Evolutionary conservation across 2,113 vertebrate species (phyloP).

Genomic region (Tiliqua scincoides): DNA sequence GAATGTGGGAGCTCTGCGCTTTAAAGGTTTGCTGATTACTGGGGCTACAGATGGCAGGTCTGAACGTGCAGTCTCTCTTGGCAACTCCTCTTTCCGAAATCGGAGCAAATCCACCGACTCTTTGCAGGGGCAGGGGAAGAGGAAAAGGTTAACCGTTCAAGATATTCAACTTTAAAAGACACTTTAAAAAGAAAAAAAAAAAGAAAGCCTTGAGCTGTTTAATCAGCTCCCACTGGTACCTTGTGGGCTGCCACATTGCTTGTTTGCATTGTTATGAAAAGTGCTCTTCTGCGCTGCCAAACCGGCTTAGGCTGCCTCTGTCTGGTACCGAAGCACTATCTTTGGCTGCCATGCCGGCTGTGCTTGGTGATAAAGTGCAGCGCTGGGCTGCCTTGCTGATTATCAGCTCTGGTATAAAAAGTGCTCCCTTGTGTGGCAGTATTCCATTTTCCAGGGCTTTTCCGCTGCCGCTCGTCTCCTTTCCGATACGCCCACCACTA

Average conservation of each 20-base stretch:
- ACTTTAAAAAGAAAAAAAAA: background rate
- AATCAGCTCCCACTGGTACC: slow-evolving; percentile 55
- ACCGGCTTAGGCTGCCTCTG: slow-evolving; percentile 50
- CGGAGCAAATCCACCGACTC: slow-evolving; percentile 34
- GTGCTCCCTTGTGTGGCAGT: slow-evolving; percentile 34
- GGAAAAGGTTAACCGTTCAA: slow-evolving; percentile 46
- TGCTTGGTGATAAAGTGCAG: slow-evolving; percentile 69
- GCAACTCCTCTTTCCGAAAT: slow-evolving; percentile 49
- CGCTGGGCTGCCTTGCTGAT: slow-evolving; percentile 56
- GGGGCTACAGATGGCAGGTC: background rate
- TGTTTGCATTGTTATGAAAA: slow-evolving; percentile 59
- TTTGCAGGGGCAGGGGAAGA: slow-evolving; percentile 42
- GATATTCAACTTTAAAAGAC: slow-evolving; percentile 46
- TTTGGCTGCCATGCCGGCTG: slow-evolving; percentile 68
- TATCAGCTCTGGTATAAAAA: slow-evolving; percentile 54
- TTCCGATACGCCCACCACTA: slow-evolving; percentile 44
- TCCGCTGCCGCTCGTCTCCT: slow-evolving; percentile 34
- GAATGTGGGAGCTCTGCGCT: background rate
- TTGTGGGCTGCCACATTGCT: slow-evolving; percentile 47
- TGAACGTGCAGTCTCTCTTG: background rate
- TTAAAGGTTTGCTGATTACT: background rate
- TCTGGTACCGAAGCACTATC: slow-evolving; percentile 67
- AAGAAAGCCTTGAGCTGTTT: slow-evolving; percentile 49
- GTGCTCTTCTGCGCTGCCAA: slow-evolving; percentile 60
- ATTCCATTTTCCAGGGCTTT: slow-evolving; percentile 45